Conservation (phyloP, 2,797 vertebrate genomes). For the Lagorchestes hirsutus region DNA sequence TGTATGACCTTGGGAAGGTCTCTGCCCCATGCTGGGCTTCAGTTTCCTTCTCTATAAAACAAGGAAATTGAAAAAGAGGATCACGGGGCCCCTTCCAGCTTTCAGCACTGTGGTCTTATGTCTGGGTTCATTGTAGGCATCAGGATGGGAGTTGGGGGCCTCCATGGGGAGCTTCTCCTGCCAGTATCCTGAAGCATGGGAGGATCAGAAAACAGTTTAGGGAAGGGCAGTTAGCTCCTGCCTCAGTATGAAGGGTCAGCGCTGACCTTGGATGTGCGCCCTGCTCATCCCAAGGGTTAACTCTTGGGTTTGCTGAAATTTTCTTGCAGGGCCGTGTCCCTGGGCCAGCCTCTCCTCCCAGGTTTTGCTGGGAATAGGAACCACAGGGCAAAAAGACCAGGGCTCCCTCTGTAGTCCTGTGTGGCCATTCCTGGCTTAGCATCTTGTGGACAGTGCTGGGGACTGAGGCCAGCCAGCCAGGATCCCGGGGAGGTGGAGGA, state of each 20-base stretch:
- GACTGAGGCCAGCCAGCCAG: too few species aligned
- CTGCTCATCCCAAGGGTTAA: neutral
- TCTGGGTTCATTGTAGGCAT: neutral
- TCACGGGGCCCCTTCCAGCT: too few species aligned
- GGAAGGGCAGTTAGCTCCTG: neutral
- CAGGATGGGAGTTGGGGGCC: neutral
- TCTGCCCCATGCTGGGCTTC: rapidly evolving
- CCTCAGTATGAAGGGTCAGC: rapidly evolving
- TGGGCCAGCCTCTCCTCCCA: neutral
- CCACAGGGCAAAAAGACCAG: neutral
- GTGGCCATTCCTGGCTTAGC: too few species aligned
- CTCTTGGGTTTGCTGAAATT: neutral
- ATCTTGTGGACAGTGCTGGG: too few species aligned
- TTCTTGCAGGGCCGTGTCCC: too few species aligned
- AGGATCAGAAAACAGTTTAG: neutral
- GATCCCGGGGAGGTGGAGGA: too few species aligned
- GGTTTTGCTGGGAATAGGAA: neutral
- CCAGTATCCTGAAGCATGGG: neutral
- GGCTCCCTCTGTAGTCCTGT: neutral
- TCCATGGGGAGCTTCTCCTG: constrained; percentile 19
- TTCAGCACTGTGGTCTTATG: too few species aligned
- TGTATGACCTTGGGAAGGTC: neutral
- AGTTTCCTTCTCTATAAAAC: neutral
- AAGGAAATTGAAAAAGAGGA: neutral
- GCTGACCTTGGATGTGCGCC: neutral